phyloP scores from a whole-genome alignment of 2,797 vertebrate genomes.

The Sebastes oblongus region DNA sequence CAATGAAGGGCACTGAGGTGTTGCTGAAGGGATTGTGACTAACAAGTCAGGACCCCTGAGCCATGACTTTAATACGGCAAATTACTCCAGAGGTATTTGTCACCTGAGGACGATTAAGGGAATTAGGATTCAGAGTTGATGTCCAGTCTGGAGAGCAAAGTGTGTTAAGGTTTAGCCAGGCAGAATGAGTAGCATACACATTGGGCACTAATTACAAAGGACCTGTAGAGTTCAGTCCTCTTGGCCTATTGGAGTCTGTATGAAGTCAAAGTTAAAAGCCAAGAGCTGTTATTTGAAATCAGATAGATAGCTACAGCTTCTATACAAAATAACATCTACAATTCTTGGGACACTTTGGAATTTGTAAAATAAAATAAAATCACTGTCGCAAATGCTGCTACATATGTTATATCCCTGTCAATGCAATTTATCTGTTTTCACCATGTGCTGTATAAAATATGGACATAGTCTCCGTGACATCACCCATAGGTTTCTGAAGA shows the following conservation, averaged over 20 bases:
- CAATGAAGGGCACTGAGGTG: constrained; percentile 58
- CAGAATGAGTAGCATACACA: constrained; percentile 43
- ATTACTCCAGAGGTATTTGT: constrained; percentile 72
- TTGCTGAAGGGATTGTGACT: constrained; percentile 58
- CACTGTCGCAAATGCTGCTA: not conserved
- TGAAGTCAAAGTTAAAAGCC: constrained; percentile 6
- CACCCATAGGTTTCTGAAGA: too few species aligned
- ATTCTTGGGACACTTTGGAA: not conserved
- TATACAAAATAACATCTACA: not conserved
- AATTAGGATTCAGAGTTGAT: constrained; percentile 61
- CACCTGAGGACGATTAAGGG: constrained; percentile 72
- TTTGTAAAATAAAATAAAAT: not conserved
- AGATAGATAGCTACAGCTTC: not conserved
- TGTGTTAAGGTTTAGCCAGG: constrained; percentile 48
- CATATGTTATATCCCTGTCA: not conserved
- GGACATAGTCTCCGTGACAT: too few species aligned
- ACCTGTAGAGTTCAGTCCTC: constrained; percentile 11
- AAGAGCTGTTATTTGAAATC: not conserved
- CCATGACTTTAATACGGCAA: constrained; percentile 64
- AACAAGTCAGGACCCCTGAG: constrained; percentile 55
- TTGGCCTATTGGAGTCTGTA: constrained; percentile 1
- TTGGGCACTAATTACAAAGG: constrained; percentile 37
- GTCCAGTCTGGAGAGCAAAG: constrained; percentile 42
- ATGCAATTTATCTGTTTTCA: not conserved
- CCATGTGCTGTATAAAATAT: too few species aligned